A percentile compares a stretch with the other conserved stretches of the same genome.
These are phyloP conservation scores for Argynnis bischoffii DNA, from an alignment of 2,888 invertebrate genomes.

Conservation along the genomic window DNA sequence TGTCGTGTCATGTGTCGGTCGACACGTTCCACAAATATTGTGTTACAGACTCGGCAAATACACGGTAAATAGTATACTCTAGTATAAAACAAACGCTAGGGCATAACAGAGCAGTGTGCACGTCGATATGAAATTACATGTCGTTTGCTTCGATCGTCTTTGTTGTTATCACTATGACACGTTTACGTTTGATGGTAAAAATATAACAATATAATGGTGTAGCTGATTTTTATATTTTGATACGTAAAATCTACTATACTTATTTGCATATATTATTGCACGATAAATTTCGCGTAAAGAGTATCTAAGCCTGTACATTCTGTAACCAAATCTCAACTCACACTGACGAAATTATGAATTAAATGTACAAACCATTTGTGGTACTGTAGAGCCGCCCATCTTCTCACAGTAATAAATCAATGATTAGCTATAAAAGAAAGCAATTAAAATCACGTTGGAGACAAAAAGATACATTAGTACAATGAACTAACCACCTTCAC, in stretches of 20 bases:
- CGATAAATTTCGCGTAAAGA: not conserved
- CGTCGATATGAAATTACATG: constrained; percentile 72
- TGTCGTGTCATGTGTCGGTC: constrained; percentile 72
- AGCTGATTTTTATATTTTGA: not conserved
- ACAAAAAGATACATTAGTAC: constrained; percentile 73
- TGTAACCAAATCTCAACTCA: constrained; percentile 19
- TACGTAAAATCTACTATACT: not conserved
- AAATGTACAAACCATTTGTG: constrained; percentile 51
- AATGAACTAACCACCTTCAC: constrained; percentile 70
- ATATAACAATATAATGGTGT: constrained; percentile 8
- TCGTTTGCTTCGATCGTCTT: constrained; percentile 67
- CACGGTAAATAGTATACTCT: constrained; percentile 61
- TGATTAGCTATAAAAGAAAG: constrained; percentile 72
- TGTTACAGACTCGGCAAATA: constrained; percentile 74
- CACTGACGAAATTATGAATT: constrained; percentile 44
- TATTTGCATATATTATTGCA: not conserved
- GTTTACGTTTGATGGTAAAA: constrained; percentile 57
- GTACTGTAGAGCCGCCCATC: constrained; percentile 39
- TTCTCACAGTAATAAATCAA: constrained; percentile 71
- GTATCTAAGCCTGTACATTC: no score
- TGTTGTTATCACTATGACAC: constrained; percentile 58
- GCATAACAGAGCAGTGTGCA: constrained; percentile 62
- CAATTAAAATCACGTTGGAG: constrained; percentile 63
- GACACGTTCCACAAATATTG: constrained; percentile 82
- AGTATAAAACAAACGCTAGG: constrained; percentile 68